These are phyloP conservation scores for Gibbula magus DNA, from an alignment of 2,888 invertebrate genomes.

Conservation along the genomic window DNA sequence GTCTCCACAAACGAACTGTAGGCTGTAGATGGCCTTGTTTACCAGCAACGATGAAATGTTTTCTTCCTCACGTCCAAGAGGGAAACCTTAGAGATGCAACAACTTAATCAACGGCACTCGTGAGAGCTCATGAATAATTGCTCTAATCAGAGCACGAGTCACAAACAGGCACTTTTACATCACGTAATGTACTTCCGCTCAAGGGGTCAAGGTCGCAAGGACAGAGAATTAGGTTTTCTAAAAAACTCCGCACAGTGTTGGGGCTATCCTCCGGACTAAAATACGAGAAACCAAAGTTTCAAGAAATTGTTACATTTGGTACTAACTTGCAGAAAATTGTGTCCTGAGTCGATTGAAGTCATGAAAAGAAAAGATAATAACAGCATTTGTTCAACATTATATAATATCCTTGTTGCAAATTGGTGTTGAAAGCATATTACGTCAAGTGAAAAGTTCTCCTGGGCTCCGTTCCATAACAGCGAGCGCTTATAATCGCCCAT, in stretches of 20 bases:
- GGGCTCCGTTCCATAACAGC: too few species aligned
- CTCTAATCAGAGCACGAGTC: background rate
- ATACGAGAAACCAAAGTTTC: too few species aligned
- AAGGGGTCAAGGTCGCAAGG: background rate
- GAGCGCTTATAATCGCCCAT: too few species aligned
- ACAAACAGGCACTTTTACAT: background rate
- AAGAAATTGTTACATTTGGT: too few species aligned
- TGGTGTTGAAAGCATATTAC: too few species aligned
- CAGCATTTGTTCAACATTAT: too few species aligned
- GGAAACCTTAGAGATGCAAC: background rate
- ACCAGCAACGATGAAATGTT: constrained; percentile 7
- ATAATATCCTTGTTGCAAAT: too few species aligned
- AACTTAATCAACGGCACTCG: background rate
- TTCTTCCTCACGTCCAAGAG: background rate
- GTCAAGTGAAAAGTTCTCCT: too few species aligned
- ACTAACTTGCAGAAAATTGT: too few species aligned
- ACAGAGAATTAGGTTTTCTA: background rate
- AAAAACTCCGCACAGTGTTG: background rate
- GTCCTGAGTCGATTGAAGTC: too few species aligned
- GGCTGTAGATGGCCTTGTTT: background rate
- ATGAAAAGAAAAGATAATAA: too few species aligned
- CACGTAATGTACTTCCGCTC: background rate
- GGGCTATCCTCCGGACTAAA: too few species aligned
- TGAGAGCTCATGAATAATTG: background rate
- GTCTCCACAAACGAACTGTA: background rate